A percentile compares a stretch with the other conserved stretches of the same genome.
These are phyloP conservation scores for Spisula solida DNA, from an alignment of 2,888 invertebrate species.

Conservation along the genomic window DNA sequence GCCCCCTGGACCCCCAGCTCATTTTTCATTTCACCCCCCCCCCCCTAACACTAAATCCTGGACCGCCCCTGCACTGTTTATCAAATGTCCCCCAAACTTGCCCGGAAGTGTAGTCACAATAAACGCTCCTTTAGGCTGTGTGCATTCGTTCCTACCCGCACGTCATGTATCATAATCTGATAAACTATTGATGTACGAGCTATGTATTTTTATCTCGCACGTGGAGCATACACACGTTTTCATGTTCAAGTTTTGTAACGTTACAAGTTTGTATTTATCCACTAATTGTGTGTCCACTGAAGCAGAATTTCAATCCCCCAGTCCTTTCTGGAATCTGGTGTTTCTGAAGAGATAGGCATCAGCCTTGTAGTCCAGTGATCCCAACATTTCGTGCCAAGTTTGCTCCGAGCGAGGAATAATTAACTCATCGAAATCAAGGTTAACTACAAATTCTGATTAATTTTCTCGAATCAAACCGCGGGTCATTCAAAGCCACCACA, in stretches of 20 bases:
- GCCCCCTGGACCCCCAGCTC: too few species aligned
- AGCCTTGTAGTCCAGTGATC: neutral
- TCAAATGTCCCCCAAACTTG: slow-evolving; percentile 8
- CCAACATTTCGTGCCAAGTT: slow-evolving; percentile 6
- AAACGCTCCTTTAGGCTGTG: neutral
- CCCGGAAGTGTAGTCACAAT: slow-evolving; percentile 5
- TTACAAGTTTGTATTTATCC: slow-evolving; percentile 72
- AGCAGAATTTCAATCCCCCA: slow-evolving; percentile 59
- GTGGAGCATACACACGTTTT: slow-evolving; percentile 65
- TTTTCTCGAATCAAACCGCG: slow-evolving; percentile 83
- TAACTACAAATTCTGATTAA: slow-evolving; percentile 79
- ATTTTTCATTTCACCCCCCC: too few species aligned
- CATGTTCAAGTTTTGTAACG: slow-evolving; percentile 74
- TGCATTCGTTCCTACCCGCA: slow-evolving; percentile 55
- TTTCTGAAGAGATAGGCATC: slow-evolving; percentile 71
- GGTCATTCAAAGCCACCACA: slow-evolving; percentile 85
- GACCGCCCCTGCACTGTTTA: too few species aligned
- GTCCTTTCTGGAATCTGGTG: slow-evolving; percentile 80
- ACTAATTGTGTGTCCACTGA: slow-evolving; percentile 67
- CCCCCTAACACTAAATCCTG: too few species aligned
- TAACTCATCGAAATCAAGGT: slow-evolving; percentile 86
- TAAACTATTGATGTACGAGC: slow-evolving; percentile 78
- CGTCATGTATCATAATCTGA: slow-evolving; percentile 79
- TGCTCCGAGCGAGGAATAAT: slow-evolving; percentile 79
- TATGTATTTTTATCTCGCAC: slow-evolving; percentile 79